Conservation (phyloP, 1,140 invertebrate species). For the Camponotus vicinus region DNA sequence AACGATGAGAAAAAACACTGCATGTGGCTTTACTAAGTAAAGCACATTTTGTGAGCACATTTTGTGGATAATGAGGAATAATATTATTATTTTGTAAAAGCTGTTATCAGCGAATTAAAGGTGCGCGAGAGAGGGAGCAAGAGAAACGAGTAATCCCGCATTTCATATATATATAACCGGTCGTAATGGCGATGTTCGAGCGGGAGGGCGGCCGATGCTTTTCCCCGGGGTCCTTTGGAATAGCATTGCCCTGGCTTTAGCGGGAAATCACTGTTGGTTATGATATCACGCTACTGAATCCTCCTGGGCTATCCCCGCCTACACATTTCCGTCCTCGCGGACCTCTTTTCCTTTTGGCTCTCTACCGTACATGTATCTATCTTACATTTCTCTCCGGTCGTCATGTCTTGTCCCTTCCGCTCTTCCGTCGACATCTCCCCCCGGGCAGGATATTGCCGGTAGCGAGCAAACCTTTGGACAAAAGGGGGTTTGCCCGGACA, state of each 20-base stretch:
- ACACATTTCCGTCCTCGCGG: conserved; percentile 14
- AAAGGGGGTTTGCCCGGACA: conserved; percentile 42
- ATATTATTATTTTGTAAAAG: conserved; percentile 43
- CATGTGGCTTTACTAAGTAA: neutral
- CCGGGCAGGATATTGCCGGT: conserved; percentile 19
- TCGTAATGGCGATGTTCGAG: conserved; percentile 42
- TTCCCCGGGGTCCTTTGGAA: conserved; percentile 39
- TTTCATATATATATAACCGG: conserved; percentile 50
- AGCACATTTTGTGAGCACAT: neutral
- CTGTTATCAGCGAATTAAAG: conserved; percentile 47
- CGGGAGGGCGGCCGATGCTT: conserved; percentile 19
- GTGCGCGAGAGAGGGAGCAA: neutral
- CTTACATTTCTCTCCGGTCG: conserved; percentile 56
- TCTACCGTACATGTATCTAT: conserved; percentile 60
- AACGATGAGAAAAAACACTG: neutral
- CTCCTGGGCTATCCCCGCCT: conserved; percentile 53
- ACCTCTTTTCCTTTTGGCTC: conserved; percentile 68
- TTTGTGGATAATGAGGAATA: neutral
- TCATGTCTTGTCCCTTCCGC: conserved; percentile 1
- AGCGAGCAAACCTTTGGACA: conserved; percentile 43
- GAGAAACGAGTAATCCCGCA: conserved; percentile 39
- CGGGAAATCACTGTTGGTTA: conserved; percentile 60
- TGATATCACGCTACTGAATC: conserved; percentile 64
- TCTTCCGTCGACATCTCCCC: conserved; percentile 23
- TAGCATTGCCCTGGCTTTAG: conserved; percentile 38